phyloP scores from a whole-genome alignment of 2,888 invertebrate genomes.

The Sminthurides aquaticus region DNA sequence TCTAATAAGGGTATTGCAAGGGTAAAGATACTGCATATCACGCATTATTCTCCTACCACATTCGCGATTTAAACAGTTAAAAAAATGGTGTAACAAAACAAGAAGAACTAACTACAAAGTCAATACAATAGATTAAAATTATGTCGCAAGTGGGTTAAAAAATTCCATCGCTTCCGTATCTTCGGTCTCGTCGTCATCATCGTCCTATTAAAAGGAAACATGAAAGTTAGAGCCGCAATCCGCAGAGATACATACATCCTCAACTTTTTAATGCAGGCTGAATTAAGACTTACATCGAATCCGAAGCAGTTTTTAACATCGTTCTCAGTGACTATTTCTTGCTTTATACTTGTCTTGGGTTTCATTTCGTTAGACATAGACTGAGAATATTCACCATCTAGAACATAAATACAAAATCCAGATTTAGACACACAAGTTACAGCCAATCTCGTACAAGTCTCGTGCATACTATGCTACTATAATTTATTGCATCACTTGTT shows the following conservation, averaged over 20 bases:
- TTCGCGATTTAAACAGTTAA: not conserved
- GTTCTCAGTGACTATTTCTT: slow-evolving; percentile 49
- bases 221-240: slow-evolving; percentile 11
- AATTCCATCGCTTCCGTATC: slow-evolving; percentile 34
- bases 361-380: slow-evolving; percentile 29
- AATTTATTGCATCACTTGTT: too few species aligned
- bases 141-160: slow-evolving; percentile 26
- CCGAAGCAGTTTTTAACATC: slow-evolving; percentile 77
- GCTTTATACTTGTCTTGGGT: slow-evolving; percentile 47
- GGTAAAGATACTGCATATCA: too few species aligned
- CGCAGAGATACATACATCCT: slow-evolving; percentile 1
- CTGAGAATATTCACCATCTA: slow-evolving; percentile 1
- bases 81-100: slow-evolving; percentile 2
- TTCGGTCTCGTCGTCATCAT: slow-evolving; percentile 44
- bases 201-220: slow-evolving; percentile 32
- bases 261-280: too few species aligned
- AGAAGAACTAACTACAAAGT: not conserved
- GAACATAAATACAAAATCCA: not conserved
- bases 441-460: slow-evolving; percentile 23
- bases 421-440: not conserved
- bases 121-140: slow-evolving; percentile 1
- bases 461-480: too few species aligned
- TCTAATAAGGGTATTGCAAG: too few species aligned
- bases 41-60: not conserved
- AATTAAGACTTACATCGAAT: slow-evolving; percentile 62